Evolutionary conservation across 2,797 vertebrate genomes (phyloP).

Genomic region (Apogon hyalosoma): DNA sequence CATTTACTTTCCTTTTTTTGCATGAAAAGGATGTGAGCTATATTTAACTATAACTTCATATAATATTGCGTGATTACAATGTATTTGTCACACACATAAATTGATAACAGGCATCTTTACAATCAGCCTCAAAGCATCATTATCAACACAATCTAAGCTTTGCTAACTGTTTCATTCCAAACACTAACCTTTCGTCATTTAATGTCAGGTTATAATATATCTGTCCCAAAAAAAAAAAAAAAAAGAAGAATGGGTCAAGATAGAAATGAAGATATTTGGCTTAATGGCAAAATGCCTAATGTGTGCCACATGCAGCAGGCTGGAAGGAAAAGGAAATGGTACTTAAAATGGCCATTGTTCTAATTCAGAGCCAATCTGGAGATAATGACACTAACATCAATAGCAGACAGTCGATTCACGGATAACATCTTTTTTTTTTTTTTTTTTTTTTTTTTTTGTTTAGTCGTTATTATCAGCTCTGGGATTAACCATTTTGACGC

Average conservation of each 20-base stretch:
- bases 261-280: slow-evolving; percentile 69
- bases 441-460: slow-evolving; percentile 72
- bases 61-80: no score
- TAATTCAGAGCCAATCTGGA: slow-evolving; percentile 89
- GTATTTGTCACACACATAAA: not conserved
- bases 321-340: slow-evolving; percentile 78
- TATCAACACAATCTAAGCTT: not conserved
- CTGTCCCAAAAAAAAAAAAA: slow-evolving; percentile 30
- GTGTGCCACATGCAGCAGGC: slow-evolving; percentile 78
- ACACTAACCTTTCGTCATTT: slow-evolving; percentile 1
- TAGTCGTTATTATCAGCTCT: slow-evolving; percentile 86
- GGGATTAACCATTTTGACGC: slow-evolving; percentile 88
- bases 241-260: slow-evolving; percentile 60
- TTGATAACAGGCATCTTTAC: not conserved
- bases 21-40: not conserved
- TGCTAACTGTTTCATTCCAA: not conserved
- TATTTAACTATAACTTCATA: not conserved
- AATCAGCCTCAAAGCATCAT: not conserved
- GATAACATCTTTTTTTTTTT: slow-evolving; percentile 78
- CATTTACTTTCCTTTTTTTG: not conserved
- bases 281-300: slow-evolving; percentile 80
- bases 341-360: slow-evolving; percentile 84
- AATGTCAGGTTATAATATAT: slow-evolving; percentile 43
- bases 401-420: slow-evolving; percentile 85
- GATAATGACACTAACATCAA: slow-evolving; percentile 88